Base-by-base conservation (phyloP, 1,140 invertebrate species). In the Mylabris phalerata region DNA sequence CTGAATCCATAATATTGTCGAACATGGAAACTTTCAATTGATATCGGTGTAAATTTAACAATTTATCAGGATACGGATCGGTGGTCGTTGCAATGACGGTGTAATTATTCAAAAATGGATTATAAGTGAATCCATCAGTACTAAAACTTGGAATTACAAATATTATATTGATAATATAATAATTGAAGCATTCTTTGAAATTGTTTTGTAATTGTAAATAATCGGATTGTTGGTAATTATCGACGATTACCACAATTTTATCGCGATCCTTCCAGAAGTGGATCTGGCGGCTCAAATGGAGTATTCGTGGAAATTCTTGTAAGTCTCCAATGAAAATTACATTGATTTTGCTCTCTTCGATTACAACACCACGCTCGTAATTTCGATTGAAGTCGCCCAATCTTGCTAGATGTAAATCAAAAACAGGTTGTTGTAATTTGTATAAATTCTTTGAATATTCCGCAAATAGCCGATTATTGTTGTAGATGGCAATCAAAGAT, bases 21-120 rank as follows among this genome's bases (percentile, higher is more conserved):
- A 54, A 54, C 51, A 54, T 54, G 2, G 51, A 54, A n/a, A 54
- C 39, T n/a, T 46, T 45, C 24, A 54, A 46, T 4, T 46, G 39
- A n/a, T 54, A 54, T 10, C 51, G 43, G 25, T 46, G 45, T 25
- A 54, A 38, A 38, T 54, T 24, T 3, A 3, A 32, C 11, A 54
- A 44, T 54, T 54, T 54, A 25, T 54, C 51, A 3, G 42, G 42
- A 32, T 44, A 54, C 3, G 46, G 46, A 45, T 46, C n/a, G 7
- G 43, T 26, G 10, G 43, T 45, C 3, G 3, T 4, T 10, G 27
- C 3, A 9, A 9, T 4, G 25, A 46, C n/a, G 3, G 43, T 27
- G 39, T 50, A 40, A 42, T 45, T 9, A 5, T 27, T 27, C 11
- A 41, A 46, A 32, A 54, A 54, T 6, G 51, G 51, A 54, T 54